These are phyloP conservation scores for Macrosiphum euphorbiae DNA, from an alignment of 2,888 invertebrate genomes.

Conservation along the genomic window DNA sequence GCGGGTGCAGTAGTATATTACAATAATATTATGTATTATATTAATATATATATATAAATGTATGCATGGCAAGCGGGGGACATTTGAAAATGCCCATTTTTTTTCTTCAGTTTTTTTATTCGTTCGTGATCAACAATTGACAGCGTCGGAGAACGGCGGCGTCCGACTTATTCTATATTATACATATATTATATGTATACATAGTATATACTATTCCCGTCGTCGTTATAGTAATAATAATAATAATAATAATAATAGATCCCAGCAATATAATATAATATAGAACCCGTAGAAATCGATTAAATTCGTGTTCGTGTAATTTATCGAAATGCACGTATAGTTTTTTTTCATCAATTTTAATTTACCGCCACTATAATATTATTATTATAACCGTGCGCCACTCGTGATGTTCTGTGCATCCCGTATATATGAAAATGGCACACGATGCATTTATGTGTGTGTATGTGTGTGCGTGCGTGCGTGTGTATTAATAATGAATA, in stretches of 20 bases:
- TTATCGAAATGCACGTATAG: background rate
- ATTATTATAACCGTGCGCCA: background rate
- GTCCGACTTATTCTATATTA: background rate
- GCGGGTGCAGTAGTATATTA: background rate
- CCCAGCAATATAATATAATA: background rate
- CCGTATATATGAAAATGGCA: background rate
- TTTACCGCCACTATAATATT: conserved; percentile 27
- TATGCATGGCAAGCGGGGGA: background rate
- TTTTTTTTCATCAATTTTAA: conserved; percentile 33
- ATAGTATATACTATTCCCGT: background rate
- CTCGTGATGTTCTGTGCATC: background rate
- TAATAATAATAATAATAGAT: conserved; percentile 1
- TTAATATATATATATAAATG: background rate
- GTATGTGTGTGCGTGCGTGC: background rate
- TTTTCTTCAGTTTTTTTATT: background rate
- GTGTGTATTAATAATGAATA: conserved; percentile 12
- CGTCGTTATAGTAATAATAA: background rate
- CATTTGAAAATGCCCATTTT: background rate
- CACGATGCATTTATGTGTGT: conserved; percentile 18
- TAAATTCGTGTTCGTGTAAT: conserved; percentile 29
- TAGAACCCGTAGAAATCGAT: conserved; percentile 34
- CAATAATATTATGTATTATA: background rate
- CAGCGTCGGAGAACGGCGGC: background rate
- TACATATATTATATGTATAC: background rate
- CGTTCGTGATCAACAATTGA: conserved; percentile 13